Percentiles rank a stretch among this genome's conserved stretches.
Evolutionary conservation across 2,113 vertebrate genomes (phyloP).

Genomic region (Chunga burmeisteri): DNA sequence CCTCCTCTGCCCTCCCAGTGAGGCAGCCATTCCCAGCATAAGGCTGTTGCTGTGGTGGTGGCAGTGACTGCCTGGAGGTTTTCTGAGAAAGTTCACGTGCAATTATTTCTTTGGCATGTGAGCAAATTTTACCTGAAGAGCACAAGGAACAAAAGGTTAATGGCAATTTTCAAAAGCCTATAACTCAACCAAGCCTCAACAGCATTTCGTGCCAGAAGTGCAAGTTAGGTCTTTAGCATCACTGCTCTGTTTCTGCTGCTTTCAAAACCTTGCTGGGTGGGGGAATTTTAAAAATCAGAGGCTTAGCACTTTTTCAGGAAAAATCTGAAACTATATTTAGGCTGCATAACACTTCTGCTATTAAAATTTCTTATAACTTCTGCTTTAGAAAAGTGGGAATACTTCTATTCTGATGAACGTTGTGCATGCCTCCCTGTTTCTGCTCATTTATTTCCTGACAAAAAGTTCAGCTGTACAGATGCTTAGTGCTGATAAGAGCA

Average conservation of each 20-base stretch:
- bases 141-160: conserved; percentile 30
- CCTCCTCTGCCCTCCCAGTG: background rate
- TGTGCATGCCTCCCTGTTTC: background rate
- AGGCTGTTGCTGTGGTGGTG: background rate
- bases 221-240: background rate
- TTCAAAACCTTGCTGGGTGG: background rate
- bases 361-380: background rate
- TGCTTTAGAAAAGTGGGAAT: background rate
- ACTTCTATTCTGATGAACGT: background rate
- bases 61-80: background rate
- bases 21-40: background rate
- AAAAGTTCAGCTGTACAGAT: background rate
- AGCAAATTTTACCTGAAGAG: conserved; percentile 18
- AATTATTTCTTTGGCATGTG: conserved; percentile 16
- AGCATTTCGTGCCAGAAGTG: background rate
- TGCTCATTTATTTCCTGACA: background rate
- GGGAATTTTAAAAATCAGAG: background rate
- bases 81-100: background rate
- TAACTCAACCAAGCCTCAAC: background rate
- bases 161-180: background rate
- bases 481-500: background rate
- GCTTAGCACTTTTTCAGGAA: background rate
- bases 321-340: background rate
- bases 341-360: background rate
- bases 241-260: background rate